phyloP scores from a whole-genome alignment of 2,113 vertebrate species.

The Ptilorrhoa leucosticta region DNA sequence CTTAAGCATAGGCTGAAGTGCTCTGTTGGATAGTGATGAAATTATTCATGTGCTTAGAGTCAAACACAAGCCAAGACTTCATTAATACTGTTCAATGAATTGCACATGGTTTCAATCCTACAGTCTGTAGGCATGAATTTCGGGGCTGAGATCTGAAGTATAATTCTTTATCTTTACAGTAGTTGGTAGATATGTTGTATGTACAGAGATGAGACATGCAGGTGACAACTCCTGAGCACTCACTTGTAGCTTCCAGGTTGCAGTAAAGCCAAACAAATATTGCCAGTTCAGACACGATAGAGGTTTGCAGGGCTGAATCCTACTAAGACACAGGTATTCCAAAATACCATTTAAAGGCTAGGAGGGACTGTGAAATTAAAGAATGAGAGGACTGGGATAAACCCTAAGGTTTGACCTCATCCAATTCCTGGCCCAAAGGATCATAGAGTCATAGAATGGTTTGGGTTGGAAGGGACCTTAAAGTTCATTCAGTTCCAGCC shows the following conservation, averaged over 20 bases:
- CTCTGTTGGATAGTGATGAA: constrained; percentile 26
- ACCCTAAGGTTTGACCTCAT: background rate
- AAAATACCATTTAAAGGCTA: background rate
- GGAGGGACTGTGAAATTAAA: background rate
- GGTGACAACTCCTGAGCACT: background rate
- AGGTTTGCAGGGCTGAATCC: background rate
- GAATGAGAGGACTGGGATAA: background rate
- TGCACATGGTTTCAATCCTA: background rate
- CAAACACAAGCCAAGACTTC: constrained; percentile 32
- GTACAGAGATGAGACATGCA: background rate
- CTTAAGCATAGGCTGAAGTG: constrained; percentile 47
- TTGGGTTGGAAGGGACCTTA: background rate
- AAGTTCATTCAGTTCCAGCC: background rate
- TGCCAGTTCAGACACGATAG: background rate
- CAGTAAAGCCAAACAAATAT: background rate
- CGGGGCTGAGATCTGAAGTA: background rate
- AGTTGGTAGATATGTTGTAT: background rate
- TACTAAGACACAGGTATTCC: background rate
- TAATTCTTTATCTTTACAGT: background rate
- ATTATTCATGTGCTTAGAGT: constrained; percentile 40
- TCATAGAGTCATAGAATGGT: background rate
- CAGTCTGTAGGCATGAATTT: background rate
- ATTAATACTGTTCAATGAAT: background rate
- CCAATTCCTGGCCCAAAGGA: background rate
- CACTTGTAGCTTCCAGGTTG: background rate